Conservation (phyloP, 2,797 vertebrate genomes). For the Sebastolobus alascanus region DNA sequence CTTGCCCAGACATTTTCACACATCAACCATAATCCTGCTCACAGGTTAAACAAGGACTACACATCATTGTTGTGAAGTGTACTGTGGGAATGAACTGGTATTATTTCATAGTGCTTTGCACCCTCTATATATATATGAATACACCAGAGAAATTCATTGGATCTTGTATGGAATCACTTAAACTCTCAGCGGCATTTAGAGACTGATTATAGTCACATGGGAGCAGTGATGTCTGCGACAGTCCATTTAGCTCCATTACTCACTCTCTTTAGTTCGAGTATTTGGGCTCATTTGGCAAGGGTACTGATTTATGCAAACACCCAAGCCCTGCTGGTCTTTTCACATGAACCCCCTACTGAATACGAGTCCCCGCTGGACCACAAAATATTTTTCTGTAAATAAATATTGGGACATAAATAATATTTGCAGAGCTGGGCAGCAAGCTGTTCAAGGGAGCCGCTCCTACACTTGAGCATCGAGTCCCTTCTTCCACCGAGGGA, state of each 20-base stretch:
- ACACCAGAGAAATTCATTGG: constrained; percentile 41
- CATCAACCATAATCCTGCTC: constrained; percentile 12
- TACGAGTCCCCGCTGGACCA: constrained; percentile 75
- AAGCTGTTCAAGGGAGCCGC: constrained; percentile 73
- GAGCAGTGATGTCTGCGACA: constrained; percentile 62
- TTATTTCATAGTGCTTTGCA: constrained; percentile 40
- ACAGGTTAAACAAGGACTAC: not conserved
- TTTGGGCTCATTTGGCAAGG: constrained; percentile 77
- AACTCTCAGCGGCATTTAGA: constrained; percentile 58
- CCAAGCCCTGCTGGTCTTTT: constrained; percentile 76
- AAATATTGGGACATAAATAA: constrained; percentile 80
- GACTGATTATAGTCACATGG: constrained; percentile 70
- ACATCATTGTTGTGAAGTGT: constrained; percentile 14
- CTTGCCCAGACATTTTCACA: not conserved
- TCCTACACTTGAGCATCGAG: constrained; percentile 34
- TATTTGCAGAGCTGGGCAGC: constrained; percentile 76
- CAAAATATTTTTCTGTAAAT: constrained; percentile 81
- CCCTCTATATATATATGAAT: constrained; percentile 39
- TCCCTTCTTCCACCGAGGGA: constrained; percentile 41
- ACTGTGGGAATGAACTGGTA: constrained; percentile 41
- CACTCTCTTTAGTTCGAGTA: constrained; percentile 48
- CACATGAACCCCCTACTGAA: constrained; percentile 80
- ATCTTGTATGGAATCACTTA: constrained; percentile 50
- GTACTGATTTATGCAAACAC: constrained; percentile 83
- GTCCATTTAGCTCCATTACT: constrained; percentile 71